Evolutionary conservation across 2,113 vertebrate species (phyloP).

Genomic region (Craseonycteris thonglongyai): DNA sequence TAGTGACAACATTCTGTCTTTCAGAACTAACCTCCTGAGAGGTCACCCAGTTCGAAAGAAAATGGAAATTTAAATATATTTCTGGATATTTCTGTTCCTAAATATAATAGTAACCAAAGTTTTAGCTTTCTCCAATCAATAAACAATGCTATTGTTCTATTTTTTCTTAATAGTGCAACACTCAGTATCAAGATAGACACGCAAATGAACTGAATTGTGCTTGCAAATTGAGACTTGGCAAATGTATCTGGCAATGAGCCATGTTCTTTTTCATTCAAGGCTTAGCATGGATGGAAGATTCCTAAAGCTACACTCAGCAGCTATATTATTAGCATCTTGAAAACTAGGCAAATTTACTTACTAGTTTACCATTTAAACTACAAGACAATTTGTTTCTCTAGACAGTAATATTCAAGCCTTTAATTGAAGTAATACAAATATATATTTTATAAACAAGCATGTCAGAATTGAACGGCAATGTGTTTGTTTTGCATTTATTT

Average conservation of each 20-base stretch:
- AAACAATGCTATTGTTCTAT: background rate
- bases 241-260: background rate
- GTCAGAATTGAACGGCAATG: background rate
- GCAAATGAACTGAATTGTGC: slow-evolving; percentile 25
- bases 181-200: background rate
- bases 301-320: background rate
- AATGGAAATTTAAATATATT: slow-evolving; percentile 18
- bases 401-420: background rate
- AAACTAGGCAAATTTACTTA: background rate
- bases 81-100: background rate
- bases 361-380: background rate
- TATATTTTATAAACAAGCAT: background rate
- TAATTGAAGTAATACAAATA: background rate
- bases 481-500: background rate
- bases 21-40: background rate
- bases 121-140: background rate
- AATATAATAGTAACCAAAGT: background rate
- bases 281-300: background rate
- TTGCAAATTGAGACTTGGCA: slow-evolving; percentile 53
- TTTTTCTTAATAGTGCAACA: slow-evolving; percentile 26
- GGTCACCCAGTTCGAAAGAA: background rate
- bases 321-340: background rate
- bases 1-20: background rate
- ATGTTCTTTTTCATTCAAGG: background rate
- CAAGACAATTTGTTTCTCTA: background rate